phyloP scores from a whole-genome alignment of 2,797 vertebrate genomes.

The Amniataba percoides region DNA sequence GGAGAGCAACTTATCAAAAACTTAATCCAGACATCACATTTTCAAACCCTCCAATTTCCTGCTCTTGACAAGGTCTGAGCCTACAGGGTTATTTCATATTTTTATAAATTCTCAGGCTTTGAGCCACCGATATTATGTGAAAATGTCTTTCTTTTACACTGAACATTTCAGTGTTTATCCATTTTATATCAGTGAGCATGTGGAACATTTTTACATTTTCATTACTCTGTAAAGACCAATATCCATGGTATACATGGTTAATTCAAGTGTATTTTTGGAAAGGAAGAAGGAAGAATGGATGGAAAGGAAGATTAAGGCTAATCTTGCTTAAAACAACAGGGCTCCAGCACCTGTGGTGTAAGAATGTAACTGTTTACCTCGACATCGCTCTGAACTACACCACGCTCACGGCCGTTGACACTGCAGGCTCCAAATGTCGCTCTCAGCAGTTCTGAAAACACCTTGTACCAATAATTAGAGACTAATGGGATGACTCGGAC shows the following conservation, averaged over 20 bases:
- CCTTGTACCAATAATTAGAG: slow-evolving; percentile 51
- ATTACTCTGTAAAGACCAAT: neutral
- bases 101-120: neutral
- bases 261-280: slow-evolving; percentile 15
- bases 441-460: slow-evolving; percentile 56
- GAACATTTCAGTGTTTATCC: neutral
- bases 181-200: neutral
- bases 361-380: slow-evolving; percentile 32
- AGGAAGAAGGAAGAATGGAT: slow-evolving; percentile 5
- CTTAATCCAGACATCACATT: slow-evolving; percentile 43
- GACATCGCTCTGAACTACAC: slow-evolving; percentile 25
- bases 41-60: slow-evolving; percentile 24
- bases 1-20: slow-evolving; percentile 40
- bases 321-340: slow-evolving; percentile 31
- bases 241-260: neutral
- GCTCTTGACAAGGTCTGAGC: slow-evolving; percentile 28
- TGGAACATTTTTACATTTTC: neutral
- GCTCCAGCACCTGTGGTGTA: slow-evolving; percentile 24
- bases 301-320: slow-evolving; percentile 2
- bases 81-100: slow-evolving; percentile 13
- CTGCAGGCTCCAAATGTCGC: neutral
- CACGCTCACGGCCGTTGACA: slow-evolving; percentile 33
- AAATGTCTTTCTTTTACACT: slow-evolving; percentile 1
- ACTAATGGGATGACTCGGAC: slow-evolving; percentile 44
- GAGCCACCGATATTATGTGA: slow-evolving; percentile 11